Base-by-base conservation (phyloP, 2,113 vertebrate species). In the Grammomys dolichurus region DNA sequence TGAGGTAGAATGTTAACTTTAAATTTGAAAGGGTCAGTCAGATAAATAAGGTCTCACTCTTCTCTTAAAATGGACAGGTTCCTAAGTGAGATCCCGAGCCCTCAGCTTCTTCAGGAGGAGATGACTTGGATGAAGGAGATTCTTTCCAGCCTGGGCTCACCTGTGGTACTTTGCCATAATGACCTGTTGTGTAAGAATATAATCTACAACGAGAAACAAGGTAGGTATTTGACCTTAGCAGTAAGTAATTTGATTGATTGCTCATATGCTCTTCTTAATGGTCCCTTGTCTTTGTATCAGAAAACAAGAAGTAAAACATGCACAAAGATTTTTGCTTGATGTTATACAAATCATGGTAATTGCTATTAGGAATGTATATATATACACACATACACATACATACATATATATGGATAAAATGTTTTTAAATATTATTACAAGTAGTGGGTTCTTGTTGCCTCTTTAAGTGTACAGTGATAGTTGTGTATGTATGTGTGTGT, bases 151-250 rank as follows among this genome's bases (percentile, higher is more conserved):
- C 98, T 99, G 97, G 99, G 99, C 89, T 99, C 99, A 0, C 99
- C 99, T 3, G 99, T 99, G 90, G 99, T 99, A 51, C 99, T 99
- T 89, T 99, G 99, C 98, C 99, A 99, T 98, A 99, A 99, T 48
- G 99, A 99, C 98, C 99, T 99, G 72, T 99, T 99, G 97, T 99
- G 99, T 99, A 99, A 99, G 98, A 99, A 99, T 98, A 99, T 99
- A 97, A 99, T 99, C 98, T 99, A 99, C 98, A 99, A 99, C 98
- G 98, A 99, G 98, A 99, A 98, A 98, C 98, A 98, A 99, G 99
- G 99, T 99, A 99, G 98, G 99, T 99, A 63, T 96, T 97, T 96
- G 97, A 97, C 77, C 58, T 95, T 24, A 98, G 51, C 96, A 98
- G 97, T 98, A 97, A 98, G 97, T 96, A 97, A 85, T 2, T 80